Percentiles rank a stretch among this genome's conserved stretches.
Conservation (phyloP, 2,888 invertebrate genomes). For the Dryomyza anilis region DNA sequence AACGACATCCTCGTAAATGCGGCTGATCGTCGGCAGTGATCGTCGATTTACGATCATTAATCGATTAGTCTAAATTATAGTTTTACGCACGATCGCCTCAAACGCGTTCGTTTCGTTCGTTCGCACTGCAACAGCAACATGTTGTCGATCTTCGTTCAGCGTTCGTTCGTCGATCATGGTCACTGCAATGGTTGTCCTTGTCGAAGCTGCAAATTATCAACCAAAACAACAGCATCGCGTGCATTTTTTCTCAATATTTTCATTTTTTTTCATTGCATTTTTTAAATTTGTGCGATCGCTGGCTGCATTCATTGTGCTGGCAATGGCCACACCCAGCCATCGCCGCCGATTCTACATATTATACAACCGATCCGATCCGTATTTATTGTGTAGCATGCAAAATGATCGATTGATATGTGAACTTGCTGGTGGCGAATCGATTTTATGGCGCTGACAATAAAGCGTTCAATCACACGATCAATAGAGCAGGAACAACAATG, state of each 20-base stretch:
- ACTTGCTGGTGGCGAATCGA: neutral
- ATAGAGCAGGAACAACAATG: no score
- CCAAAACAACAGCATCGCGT: conserved; percentile 1
- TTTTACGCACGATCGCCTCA: neutral
- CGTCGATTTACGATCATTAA: neutral
- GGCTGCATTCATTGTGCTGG: neutral
- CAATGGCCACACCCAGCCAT: neutral
- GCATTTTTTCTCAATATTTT: conserved; percentile 1
- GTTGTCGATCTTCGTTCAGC: neutral
- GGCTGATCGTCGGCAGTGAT: neutral
- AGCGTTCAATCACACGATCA: no score
- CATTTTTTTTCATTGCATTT: neutral
- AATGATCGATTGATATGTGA: conserved; percentile 2
- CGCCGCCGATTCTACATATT: neutral
- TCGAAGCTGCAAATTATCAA: neutral
- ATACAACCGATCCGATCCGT: no score
- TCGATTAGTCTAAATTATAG: conserved; percentile 4
- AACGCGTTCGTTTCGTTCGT: neutral
- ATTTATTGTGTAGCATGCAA: neutral
- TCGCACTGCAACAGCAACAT: no score
- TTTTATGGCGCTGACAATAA: neutral
- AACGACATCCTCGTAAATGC: neutral
- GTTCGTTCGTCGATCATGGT: conserved; percentile 4
- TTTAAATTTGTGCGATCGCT: no score
- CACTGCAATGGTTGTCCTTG: neutral